Conservation (phyloP, 2,113 vertebrate genomes). For the Oncorhynchus masou region DNA sequence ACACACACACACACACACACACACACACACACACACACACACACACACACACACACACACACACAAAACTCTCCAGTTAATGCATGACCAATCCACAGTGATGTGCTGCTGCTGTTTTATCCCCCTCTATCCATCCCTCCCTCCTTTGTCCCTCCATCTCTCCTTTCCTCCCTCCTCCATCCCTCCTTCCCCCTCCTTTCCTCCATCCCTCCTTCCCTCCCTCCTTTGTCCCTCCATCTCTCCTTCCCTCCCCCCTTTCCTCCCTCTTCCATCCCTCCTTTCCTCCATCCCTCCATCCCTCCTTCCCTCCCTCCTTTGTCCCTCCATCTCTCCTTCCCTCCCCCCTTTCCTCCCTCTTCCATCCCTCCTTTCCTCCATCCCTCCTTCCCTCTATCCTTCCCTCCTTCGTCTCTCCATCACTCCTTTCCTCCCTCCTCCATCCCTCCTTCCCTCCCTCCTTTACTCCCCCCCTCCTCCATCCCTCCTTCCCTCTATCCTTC, state of each 20-base stretch:
- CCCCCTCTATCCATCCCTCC: not conserved
- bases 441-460: not conserved
- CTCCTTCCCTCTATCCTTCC: not conserved
- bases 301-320: not conserved
- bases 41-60: no score
- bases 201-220: not conserved
- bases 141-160: no score
- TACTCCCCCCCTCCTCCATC: not conserved
- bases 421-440: not conserved
- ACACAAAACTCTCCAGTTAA: no score
- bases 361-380: constrained; percentile 2
- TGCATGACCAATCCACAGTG: no score
- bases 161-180: not conserved
- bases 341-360: no score
- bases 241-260: not conserved
- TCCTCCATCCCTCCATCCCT: constrained; percentile 1
- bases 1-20: not conserved
- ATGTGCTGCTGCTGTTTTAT: not conserved
- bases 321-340: not conserved
- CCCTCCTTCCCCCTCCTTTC: not conserved
- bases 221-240: not conserved
- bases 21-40: not conserved
- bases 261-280: constrained; percentile 1
- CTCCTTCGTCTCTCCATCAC: not conserved
- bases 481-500: not conserved